Percentiles rank a stretch among this genome's conserved stretches.
Evolutionary conservation across 2,113 vertebrate species (phyloP).

Genomic region (Struthidea cinerea): DNA sequence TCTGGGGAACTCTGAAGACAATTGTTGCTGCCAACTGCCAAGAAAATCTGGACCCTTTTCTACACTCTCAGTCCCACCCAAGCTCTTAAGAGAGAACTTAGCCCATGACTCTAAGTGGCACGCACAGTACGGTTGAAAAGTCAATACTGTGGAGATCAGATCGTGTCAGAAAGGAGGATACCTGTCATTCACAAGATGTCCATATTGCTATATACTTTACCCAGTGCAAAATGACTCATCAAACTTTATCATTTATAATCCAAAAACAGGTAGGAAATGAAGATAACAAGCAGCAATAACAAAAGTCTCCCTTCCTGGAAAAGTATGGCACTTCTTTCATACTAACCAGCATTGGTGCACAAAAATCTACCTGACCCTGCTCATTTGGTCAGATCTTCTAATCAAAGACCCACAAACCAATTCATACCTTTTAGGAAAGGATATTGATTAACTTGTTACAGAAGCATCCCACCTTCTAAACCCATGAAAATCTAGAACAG

Average conservation of each 20-base stretch:
- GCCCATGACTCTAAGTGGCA: neutral
- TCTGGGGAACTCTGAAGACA: neutral
- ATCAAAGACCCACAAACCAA: neutral
- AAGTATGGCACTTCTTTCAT: neutral
- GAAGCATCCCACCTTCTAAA: neutral
- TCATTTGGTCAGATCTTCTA: neutral
- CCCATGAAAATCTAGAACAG: neutral
- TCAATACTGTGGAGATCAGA: neutral
- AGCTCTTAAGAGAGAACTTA: neutral
- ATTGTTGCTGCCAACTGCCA: neutral
- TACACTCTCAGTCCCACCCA: neutral
- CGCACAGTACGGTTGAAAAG: neutral
- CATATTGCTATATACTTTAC: neutral
- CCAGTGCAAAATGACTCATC: neutral
- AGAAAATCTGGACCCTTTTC: neutral
- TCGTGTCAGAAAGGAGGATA: neutral
- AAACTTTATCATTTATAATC: neutral
- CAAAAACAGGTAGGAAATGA: neutral
- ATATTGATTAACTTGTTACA: neutral
- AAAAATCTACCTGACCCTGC: neutral
- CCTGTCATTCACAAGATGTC: fast-evolving
- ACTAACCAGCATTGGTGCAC: neutral
- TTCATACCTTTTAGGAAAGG: neutral
- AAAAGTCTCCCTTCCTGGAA: neutral
- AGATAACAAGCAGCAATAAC: neutral